Conservation (phyloP, 1,140 invertebrate species). For the Neodiprion pinetum region DNA sequence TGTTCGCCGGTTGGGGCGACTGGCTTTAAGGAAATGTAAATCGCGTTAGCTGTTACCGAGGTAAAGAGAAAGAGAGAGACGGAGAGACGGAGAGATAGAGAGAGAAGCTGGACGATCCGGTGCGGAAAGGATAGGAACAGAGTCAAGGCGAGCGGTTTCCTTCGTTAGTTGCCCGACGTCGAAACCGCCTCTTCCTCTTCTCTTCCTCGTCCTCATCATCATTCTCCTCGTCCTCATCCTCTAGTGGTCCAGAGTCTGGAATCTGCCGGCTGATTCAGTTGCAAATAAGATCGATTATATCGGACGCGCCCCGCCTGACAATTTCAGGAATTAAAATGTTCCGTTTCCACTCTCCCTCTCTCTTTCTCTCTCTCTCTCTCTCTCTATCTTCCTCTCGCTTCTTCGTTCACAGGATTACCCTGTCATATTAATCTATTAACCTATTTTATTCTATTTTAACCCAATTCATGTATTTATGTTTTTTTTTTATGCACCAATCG, state of each 20-base stretch:
- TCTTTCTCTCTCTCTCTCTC: slow-evolving; percentile 28
- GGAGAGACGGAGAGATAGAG: background rate
- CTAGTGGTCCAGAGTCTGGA: background rate
- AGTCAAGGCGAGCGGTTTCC: slow-evolving; percentile 19
- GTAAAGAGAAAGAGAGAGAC: slow-evolving; percentile 31
- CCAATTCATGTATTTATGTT: background rate
- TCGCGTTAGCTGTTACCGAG: slow-evolving; percentile 38
- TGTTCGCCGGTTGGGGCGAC: no score
- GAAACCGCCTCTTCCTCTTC: slow-evolving; percentile 3
- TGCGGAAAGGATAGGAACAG: no score
- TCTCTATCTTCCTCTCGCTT: background rate
- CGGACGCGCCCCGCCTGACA: slow-evolving; percentile 42
- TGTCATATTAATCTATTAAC: background rate
- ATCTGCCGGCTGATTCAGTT: slow-evolving; percentile 47
- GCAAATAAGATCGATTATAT: slow-evolving; percentile 55
- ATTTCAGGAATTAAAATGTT: slow-evolving; percentile 50
- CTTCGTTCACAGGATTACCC: slow-evolving; percentile 16
- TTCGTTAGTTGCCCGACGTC: slow-evolving; percentile 38
- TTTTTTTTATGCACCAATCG: background rate
- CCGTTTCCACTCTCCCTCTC: slow-evolving; percentile 31
- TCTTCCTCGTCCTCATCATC: slow-evolving; percentile 9
- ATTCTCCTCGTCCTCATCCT: background rate
- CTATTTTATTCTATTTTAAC: background rate
- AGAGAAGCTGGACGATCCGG: slow-evolving; percentile 28
- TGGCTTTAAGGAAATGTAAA: slow-evolving; percentile 39